Conservation (phyloP, 2,113 vertebrate genomes). For the Cyanocitta stelleri region DNA sequence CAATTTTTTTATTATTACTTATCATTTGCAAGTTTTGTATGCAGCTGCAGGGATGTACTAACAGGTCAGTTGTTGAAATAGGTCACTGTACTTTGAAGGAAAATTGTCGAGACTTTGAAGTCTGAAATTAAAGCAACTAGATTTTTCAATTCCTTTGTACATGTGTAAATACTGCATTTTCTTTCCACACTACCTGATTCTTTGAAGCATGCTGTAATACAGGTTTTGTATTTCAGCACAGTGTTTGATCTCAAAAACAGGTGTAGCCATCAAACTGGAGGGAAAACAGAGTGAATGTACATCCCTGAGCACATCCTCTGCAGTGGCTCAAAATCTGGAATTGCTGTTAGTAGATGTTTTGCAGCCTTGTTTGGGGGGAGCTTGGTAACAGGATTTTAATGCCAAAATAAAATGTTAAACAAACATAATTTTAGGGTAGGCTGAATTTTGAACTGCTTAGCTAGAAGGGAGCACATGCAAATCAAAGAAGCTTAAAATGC, state of each 20-base stretch:
- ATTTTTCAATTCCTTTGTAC: conserved; percentile 11
- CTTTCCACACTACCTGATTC: not conserved
- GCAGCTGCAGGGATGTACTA: not conserved
- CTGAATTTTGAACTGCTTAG: not conserved
- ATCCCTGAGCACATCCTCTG: not conserved
- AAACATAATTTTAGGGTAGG: not conserved
- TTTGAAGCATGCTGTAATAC: conserved; percentile 12
- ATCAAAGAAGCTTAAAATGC: not conserved
- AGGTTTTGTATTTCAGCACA: not conserved
- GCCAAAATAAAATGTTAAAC: conserved; percentile 7
- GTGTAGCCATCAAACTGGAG: not conserved
- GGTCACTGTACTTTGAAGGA: not conserved
- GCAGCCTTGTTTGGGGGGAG: not conserved
- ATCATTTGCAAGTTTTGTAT: not conserved
- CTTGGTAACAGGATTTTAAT: not conserved
- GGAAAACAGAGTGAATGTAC: not conserved
- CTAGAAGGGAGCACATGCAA: not conserved
- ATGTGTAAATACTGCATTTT: not conserved
- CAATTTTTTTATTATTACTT: not conserved
- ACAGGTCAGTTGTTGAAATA: conserved; percentile 12
- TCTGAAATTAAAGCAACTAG: conserved; percentile 7
- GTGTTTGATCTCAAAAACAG: conserved; percentile 24
- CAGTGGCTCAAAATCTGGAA: not conserved
- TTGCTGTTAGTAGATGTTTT: not conserved
- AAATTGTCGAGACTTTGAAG: conserved; percentile 28